Evolutionary conservation across 2,113 vertebrate species (phyloP).

Genomic region (Oreochromis spilurus): DNA sequence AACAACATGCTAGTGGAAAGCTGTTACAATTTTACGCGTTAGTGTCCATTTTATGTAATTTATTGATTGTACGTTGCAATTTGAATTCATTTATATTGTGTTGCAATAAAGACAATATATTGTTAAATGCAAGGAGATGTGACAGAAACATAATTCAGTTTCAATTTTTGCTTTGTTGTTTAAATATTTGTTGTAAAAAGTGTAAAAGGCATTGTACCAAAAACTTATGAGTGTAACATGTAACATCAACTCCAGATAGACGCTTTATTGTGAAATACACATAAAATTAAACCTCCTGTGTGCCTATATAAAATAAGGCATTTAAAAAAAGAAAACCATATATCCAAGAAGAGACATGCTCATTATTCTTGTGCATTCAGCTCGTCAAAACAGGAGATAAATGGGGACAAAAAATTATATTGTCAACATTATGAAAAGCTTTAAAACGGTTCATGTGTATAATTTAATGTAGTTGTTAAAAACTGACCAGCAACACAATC

Average conservation of each 20-base stretch:
- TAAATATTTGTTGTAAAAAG: neutral
- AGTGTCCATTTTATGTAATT: neutral
- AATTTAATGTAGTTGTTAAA: neutral
- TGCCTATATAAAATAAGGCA: neutral
- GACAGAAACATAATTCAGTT: neutral
- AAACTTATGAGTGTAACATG: neutral
- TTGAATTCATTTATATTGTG: neutral
- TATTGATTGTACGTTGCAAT: neutral
- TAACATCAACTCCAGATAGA: neutral
- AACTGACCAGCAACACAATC: constrained; percentile 13
- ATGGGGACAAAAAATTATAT: accelerated
- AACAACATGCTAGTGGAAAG: neutral
- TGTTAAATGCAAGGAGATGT: neutral
- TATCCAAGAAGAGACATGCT: neutral
- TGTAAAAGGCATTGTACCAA: neutral
- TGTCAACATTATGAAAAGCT: neutral
- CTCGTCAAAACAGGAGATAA: constrained; percentile 19
- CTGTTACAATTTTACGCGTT: neutral
- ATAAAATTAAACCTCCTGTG: neutral
- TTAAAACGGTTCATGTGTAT: neutral
- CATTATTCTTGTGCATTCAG: constrained; percentile 53
- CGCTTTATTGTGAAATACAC: neutral
- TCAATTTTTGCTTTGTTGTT: neutral
- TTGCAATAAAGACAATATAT: neutral
- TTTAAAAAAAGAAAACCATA: neutral